A percentile compares a stretch with the other conserved stretches of the same genome.
Conservation (phyloP, 2,113 vertebrate genomes). For the Tauraco erythrolophus region DNA sequence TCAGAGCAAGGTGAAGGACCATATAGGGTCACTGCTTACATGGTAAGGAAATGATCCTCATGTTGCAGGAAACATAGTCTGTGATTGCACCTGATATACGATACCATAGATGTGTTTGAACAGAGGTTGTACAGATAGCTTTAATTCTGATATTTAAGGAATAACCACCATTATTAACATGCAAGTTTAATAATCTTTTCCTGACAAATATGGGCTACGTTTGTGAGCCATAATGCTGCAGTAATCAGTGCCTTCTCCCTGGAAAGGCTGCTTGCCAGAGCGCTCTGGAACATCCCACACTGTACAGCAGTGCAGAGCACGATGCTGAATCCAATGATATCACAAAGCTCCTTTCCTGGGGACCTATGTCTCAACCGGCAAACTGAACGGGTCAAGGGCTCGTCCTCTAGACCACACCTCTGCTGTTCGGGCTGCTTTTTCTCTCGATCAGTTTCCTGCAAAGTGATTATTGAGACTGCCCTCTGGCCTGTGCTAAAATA, state of each 20-base stretch:
- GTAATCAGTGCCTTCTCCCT: background rate
- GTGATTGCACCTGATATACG: accelerated
- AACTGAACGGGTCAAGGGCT: background rate
- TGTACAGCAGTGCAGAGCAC: accelerated
- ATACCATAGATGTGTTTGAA: background rate
- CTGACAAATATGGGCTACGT: background rate
- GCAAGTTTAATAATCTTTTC: background rate
- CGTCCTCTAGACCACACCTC: background rate
- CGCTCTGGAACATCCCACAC: background rate
- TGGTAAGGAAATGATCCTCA: background rate
- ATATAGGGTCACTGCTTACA: background rate
- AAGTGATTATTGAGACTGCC: background rate
- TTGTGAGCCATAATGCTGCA: background rate
- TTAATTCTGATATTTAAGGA: background rate
- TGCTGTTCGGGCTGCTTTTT: background rate
- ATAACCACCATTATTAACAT: background rate
- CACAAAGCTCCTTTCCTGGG: background rate
- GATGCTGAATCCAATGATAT: accelerated
- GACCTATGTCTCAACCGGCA: background rate
- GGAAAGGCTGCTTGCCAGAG: background rate
- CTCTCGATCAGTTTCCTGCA: background rate
- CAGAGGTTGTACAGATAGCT: background rate
- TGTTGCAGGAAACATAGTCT: background rate
- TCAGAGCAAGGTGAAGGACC: background rate
- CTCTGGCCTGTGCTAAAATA: background rate